Conservation (phyloP, 1,140 invertebrate genomes). For the Brachionus rubens region DNA sequence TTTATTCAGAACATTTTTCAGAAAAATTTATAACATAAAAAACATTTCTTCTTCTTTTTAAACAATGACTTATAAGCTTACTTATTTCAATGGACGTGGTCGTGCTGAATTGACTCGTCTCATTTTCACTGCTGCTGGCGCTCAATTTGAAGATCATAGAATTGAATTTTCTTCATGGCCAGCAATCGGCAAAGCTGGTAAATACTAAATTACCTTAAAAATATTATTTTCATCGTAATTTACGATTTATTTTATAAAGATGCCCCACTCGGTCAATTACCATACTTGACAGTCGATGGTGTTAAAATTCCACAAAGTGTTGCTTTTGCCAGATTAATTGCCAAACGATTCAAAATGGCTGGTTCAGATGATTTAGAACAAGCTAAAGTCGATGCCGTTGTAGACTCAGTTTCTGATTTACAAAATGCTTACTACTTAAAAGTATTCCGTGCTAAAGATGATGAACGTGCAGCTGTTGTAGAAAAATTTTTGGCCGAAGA, state of each 20-base stretch:
- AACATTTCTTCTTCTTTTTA: no score
- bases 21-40: neutral
- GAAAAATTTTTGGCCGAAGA: slow-evolving; percentile 35
- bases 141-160: slow-evolving; percentile 47
- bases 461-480: neutral
- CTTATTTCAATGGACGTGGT: slow-evolving; percentile 49
- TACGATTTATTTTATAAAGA: neutral
- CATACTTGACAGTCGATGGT: slow-evolving; percentile 48
- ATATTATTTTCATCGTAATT: no score
- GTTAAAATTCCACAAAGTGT: slow-evolving; percentile 47
- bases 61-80: slow-evolving; percentile 42
- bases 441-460: neutral
- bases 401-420: slow-evolving; percentile 22
- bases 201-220: neutral
- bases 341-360: slow-evolving; percentile 33
- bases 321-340: slow-evolving; percentile 45
- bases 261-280: slow-evolving; percentile 47
- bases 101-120: slow-evolving; percentile 47
- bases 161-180: neutral
- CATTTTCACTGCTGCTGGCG: slow-evolving; percentile 44
- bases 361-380: slow-evolving; percentile 36
- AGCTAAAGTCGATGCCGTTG: slow-evolving; percentile 25
- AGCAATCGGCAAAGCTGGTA: neutral
- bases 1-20: neutral
- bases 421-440: slow-evolving; percentile 1